Evolutionary conservation across 1,140 invertebrate species (phyloP), one percentile per base, ranked within the genome.

Genomic region (Achatina immaculata): DNA sequence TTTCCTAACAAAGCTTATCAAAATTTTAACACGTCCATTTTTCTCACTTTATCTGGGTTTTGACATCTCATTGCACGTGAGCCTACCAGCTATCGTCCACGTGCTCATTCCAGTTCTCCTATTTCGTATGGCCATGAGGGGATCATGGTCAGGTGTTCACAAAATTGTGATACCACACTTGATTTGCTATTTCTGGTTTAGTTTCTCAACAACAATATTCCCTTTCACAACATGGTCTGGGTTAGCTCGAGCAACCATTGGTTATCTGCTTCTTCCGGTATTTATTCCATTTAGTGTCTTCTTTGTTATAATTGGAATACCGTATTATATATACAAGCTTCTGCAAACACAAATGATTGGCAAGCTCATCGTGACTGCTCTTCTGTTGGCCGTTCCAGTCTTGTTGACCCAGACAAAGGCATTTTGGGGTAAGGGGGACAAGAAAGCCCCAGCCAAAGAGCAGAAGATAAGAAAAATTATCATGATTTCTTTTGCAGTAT

Each of bases 131-230:
- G 95, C 95, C 0, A 92, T 93, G 0, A 92, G 94, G 45, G 93
- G 94, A 21, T 93, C 93, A 69, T 96, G 95, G 95, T 93, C 94
- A 72, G 96, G 96, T 0, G 94, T 94, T 21, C 96, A 96, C 85
- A 94, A 94, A 78, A 94, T 93, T 43, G 90, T 96, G 0, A 94
- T 97, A 55, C 96, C 96, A 0, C 96, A 97, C 90, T 95, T 95
- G 68, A 95, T 96, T 0, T 95, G 95, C 0, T 92, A 96, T 9
- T 95, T 95, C 85, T 97, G 96, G 96, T 94, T 96, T 87, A 95
- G 96, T 85, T 94, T 96, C 19, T 85, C 86, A 45, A 84, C 86
- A 3, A 45, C 85, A 11, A 81, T 86, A 28, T 88, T 86, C 66
- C 87, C 86, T 0, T 90, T 85, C 40, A 94, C 95, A 42, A 96